Conservation (phyloP, 2,888 invertebrate genomes). For the Lamellibrachia columna region DNA sequence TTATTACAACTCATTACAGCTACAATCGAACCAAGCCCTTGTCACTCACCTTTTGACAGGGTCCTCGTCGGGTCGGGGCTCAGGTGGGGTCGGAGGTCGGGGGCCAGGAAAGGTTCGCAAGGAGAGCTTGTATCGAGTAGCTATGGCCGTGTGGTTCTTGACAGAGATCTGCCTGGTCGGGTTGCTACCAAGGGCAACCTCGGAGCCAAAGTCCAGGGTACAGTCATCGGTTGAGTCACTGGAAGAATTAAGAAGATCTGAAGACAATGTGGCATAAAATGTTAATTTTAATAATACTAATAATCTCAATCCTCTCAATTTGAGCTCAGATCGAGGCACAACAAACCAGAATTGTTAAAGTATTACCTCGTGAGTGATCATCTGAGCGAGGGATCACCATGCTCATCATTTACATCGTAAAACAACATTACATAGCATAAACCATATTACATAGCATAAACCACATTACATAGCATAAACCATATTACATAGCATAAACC, state of each 20-base stretch:
- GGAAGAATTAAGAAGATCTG: not conserved
- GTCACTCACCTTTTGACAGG: constrained; percentile 35
- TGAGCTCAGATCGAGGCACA: too few relatives aligned
- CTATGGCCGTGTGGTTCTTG: constrained; percentile 58
- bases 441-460: too few relatives aligned
- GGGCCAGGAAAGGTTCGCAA: constrained; percentile 51
- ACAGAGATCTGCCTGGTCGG: constrained; percentile 55
- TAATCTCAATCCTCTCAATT: too few relatives aligned
- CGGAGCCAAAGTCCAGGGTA: constrained; percentile 54
- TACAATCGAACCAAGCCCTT: not conserved
- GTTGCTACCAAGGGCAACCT: constrained; percentile 45
- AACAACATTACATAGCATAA: too few relatives aligned
- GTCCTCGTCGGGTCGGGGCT: constrained; percentile 20
- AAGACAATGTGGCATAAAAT: not conserved
- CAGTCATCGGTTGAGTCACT: constrained; percentile 25
- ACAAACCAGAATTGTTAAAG: too few relatives aligned
- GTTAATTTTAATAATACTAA: not conserved
- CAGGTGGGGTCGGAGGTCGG: constrained; percentile 53
- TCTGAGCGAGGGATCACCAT: too few relatives aligned
- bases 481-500: too few relatives aligned
- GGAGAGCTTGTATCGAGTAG: constrained; percentile 49
- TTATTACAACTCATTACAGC: not conserved
- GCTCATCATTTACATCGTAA: too few relatives aligned
- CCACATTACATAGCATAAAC: too few relatives aligned
- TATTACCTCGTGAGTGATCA: too few relatives aligned